These are phyloP conservation scores for Rhombomys opimus DNA, from an alignment of 2,113 vertebrate species.

Conservation along the genomic window DNA sequence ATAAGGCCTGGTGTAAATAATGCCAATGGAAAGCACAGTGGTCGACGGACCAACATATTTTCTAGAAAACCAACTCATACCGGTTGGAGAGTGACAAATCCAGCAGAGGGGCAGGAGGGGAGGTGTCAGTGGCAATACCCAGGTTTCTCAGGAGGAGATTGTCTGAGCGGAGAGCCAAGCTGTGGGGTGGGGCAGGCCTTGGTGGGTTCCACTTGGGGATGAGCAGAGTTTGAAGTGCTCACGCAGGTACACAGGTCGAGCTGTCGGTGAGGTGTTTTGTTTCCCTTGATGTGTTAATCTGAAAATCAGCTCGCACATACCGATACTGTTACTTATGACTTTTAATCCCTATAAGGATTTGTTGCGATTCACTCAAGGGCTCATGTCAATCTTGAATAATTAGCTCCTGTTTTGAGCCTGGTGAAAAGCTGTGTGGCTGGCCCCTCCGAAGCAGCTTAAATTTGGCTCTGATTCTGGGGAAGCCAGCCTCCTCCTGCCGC, in stretches of 20 bases:
- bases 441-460: not conserved
- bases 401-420: not conserved
- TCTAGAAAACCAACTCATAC: not conserved
- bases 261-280: not conserved
- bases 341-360: constrained; percentile 5
- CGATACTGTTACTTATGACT: not conserved
- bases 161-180: not conserved
- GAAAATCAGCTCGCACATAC: not conserved
- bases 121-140: not conserved
- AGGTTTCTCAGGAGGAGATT: not conserved
- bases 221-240: not conserved
- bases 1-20: not conserved
- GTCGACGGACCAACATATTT: not conserved
- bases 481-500: not conserved
- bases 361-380: not conserved
- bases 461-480: not conserved
- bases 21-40: not conserved
- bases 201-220: not conserved
- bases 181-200: too few relatives aligned
- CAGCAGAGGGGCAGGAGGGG: not conserved
- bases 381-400: not conserved
- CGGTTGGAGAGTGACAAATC: too few relatives aligned
- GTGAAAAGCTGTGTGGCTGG: not conserved
- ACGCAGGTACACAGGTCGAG: not conserved
- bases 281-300: not conserved